phyloP scores from a whole-genome alignment of 1,140 invertebrate species.

The Portunus trituberculatus region DNA sequence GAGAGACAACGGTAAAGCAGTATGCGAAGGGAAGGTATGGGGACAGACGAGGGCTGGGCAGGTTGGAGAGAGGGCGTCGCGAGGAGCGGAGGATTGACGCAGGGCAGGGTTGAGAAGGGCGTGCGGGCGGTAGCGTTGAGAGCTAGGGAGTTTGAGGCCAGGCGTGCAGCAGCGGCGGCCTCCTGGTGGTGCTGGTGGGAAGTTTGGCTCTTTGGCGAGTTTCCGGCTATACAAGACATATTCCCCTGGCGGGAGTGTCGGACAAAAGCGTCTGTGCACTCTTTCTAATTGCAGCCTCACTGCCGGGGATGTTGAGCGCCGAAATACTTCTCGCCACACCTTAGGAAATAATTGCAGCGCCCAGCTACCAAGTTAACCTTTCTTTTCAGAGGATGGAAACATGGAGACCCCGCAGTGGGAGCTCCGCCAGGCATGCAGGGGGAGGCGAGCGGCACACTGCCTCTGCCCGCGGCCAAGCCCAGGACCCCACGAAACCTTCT shows the following conservation, averaged over 20 bases:
- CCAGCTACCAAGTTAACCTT: neutral
- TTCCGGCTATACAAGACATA: constrained; percentile 60
- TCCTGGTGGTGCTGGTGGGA: neutral
- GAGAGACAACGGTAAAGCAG: neutral
- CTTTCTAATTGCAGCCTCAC: constrained; percentile 61
- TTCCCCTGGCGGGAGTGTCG: constrained; percentile 55
- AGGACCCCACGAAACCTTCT: constrained; percentile 45
- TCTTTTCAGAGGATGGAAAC: neutral
- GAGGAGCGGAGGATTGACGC: neutral
- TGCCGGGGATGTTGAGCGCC: constrained; percentile 56
- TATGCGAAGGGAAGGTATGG: neutral
- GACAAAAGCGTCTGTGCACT: constrained; percentile 61
- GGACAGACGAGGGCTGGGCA: neutral
- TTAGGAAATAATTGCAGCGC: constrained; percentile 18
- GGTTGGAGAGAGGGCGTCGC: neutral
- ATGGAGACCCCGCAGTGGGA: neutral
- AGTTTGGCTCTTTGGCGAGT: constrained; percentile 58
- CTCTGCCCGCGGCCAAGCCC: neutral
- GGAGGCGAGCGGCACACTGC: neutral
- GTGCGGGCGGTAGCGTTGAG: neutral
- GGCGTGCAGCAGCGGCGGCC: neutral
- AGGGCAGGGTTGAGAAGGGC: neutral
- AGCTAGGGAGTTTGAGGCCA: neutral
- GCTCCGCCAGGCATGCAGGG: neutral
- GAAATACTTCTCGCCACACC: constrained; percentile 45